These are phyloP conservation scores for Drosophila oshimai DNA, from an alignment of 1,140 invertebrate species.

Conservation along the genomic window DNA sequence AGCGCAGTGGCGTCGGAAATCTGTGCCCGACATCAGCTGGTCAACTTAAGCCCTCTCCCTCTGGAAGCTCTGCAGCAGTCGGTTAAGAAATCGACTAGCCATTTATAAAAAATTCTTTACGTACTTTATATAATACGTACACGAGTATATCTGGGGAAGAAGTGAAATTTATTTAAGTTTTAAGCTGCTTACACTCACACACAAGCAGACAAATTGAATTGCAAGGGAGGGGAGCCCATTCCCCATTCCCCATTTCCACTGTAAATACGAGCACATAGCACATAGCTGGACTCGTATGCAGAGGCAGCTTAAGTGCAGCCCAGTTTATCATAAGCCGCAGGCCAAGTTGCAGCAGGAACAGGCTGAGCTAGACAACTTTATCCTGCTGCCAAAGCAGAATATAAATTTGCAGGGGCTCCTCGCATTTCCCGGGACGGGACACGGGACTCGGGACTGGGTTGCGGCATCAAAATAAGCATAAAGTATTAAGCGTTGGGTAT, in stretches of 20 bases:
- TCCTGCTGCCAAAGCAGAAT: constrained; percentile 55
- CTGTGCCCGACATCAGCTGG: constrained; percentile 19
- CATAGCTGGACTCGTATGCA: constrained; percentile 37
- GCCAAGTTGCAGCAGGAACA: constrained; percentile 23
- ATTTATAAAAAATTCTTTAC: constrained; percentile 24
- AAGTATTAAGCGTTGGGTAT: constrained; percentile 69
- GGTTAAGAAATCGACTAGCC: constrained; percentile 39
- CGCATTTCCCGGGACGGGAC: background rate
- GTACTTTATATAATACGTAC: background rate
- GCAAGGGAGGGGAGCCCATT: constrained; percentile 25
- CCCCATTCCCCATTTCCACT: no score
- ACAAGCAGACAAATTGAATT: constrained; percentile 60
- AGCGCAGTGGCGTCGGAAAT: background rate
- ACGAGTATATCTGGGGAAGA: constrained; percentile 7
- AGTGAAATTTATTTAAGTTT: constrained; percentile 69
- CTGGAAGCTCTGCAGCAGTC: constrained; percentile 9
- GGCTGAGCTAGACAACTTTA: constrained; percentile 62
- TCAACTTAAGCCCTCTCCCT: constrained; percentile 3
- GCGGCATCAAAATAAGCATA: constrained; percentile 72
- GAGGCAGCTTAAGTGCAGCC: constrained; percentile 56
- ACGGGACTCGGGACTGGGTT: no score
- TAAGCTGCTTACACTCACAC: constrained; percentile 57
- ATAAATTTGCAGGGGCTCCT: constrained; percentile 52
- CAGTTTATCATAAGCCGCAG: constrained; percentile 67
- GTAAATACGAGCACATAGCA: constrained; percentile 44